phyloP scores from a whole-genome alignment of 2,113 vertebrate species.

The Oreochromis aureus region DNA sequence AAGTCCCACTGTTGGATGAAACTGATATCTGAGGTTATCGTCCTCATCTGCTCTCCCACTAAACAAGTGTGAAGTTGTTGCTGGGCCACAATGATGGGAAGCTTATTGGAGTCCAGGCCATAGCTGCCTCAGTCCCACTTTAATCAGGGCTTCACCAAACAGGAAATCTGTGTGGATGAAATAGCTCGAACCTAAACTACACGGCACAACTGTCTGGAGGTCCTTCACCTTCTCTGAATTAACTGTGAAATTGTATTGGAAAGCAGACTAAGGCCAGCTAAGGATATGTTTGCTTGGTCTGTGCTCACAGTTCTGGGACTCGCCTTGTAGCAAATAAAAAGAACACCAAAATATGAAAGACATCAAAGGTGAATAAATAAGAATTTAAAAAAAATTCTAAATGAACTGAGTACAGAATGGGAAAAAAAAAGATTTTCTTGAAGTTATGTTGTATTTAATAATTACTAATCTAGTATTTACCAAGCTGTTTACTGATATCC shows the following conservation, averaged over 20 bases:
- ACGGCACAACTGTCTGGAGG: conserved; percentile 15
- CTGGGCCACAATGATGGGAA: conserved; percentile 18
- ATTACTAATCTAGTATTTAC: not conserved
- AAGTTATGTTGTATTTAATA: not conserved
- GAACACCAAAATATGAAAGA: not conserved
- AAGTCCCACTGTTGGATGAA: not conserved
- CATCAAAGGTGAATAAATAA: not conserved
- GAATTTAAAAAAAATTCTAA: fast-evolving
- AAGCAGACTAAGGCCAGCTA: conserved; percentile 21
- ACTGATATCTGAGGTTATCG: conserved; percentile 19
- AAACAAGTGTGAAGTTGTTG: conserved; percentile 49
- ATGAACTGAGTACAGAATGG: not conserved
- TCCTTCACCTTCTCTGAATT: conserved; percentile 31
- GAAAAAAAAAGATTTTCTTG: not conserved
- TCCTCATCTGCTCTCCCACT: not conserved
- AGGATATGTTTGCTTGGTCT: not conserved
- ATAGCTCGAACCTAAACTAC: conserved; percentile 15
- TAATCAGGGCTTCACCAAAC: conserved; percentile 51
- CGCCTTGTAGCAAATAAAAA: not conserved
- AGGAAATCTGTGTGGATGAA: conserved; percentile 53
- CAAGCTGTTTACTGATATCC: not conserved
- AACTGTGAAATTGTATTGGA: conserved; percentile 51
- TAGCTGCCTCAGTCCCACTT: conserved; percentile 12
- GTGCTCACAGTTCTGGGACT: not conserved
- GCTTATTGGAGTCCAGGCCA: conserved; percentile 37